Percentiles rank a stretch among this genome's conserved stretches.
Conservation (phyloP, 2,113 vertebrate species). For the Amphiprion ocellaris region DNA sequence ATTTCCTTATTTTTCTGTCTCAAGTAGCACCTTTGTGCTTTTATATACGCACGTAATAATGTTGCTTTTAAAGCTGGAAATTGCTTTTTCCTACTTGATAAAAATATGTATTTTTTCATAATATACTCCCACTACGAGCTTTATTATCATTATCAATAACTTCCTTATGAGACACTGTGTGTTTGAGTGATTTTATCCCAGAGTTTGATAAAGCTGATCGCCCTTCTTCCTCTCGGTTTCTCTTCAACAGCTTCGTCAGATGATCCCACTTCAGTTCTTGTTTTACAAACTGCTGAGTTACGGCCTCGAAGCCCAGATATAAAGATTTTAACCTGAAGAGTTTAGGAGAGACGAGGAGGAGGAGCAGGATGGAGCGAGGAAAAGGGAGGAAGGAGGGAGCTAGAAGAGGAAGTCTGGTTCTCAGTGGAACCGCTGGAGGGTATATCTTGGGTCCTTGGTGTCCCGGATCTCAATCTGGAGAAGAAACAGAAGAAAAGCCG, state of each 20-base stretch:
- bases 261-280: constrained; percentile 43
- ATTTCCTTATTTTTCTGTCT: constrained; percentile 51
- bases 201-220: constrained; percentile 74
- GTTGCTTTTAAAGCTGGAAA: constrained; percentile 66
- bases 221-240: constrained; percentile 48
- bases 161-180: constrained; percentile 34
- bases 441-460: constrained; percentile 68
- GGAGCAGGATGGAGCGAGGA: neutral
- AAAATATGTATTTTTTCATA: constrained; percentile 67
- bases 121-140: constrained; percentile 50
- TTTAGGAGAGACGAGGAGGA: constrained; percentile 24
- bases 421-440: constrained; percentile 78
- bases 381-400: constrained; percentile 3
- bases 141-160: constrained; percentile 50
- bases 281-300: constrained; percentile 43
- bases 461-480: constrained; percentile 81
- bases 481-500: constrained; percentile 28
- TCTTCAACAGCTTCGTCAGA: constrained; percentile 50
- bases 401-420: constrained; percentile 24
- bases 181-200: constrained; percentile 64
- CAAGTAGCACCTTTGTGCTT: constrained; percentile 72
- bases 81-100: constrained; percentile 52
- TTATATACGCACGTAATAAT: constrained; percentile 60
- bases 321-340: constrained; percentile 67
- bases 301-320: constrained; percentile 52